Conservation (phyloP, 2,888 invertebrate genomes). For the Acronicta aceris region DNA sequence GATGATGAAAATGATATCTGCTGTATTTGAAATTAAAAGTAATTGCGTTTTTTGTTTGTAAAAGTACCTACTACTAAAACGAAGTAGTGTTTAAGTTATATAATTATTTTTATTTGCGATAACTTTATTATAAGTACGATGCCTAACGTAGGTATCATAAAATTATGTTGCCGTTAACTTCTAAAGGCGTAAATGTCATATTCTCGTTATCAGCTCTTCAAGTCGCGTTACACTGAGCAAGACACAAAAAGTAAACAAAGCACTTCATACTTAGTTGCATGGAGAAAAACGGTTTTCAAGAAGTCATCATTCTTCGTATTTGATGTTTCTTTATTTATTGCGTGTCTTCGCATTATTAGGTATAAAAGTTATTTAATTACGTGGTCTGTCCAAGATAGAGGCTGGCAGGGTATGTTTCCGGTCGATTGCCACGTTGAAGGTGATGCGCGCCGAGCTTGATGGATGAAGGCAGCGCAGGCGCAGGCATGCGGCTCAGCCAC, state of each 20-base stretch:
- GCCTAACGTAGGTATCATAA: slow-evolving; percentile 25
- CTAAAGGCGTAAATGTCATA: slow-evolving; percentile 34
- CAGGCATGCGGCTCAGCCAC: slow-evolving; percentile 79
- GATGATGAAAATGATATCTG: slow-evolving; percentile 39
- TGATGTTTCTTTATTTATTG: slow-evolving; percentile 20
- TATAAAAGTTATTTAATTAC: slow-evolving; percentile 47
- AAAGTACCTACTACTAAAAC: slow-evolving; percentile 21
- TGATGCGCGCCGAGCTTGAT: slow-evolving; percentile 87
- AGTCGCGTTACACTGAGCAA: slow-evolving; percentile 21
- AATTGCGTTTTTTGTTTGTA: slow-evolving; percentile 36
- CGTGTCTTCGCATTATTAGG: slow-evolving; percentile 31
- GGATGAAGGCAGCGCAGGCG: slow-evolving; percentile 83
- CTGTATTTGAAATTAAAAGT: slow-evolving; percentile 49
- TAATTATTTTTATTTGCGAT: slow-evolving; percentile 20
- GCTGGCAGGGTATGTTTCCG: slow-evolving; percentile 79
- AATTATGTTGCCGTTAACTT: slow-evolving; percentile 28
- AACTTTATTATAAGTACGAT: slow-evolving; percentile 27
- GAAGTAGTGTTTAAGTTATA: slow-evolving; percentile 13
- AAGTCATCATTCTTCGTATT: slow-evolving; percentile 6
- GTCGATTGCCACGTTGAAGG: slow-evolving; percentile 83
- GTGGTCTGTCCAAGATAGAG: slow-evolving; percentile 62
- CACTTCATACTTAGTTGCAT: slow-evolving; percentile 7
- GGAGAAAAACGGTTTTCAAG: slow-evolving; percentile 26
- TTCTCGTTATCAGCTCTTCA: slow-evolving; percentile 26
- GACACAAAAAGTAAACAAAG: slow-evolving; percentile 15